Evolutionary conservation across 2,797 vertebrate species (phyloP), one percentile per base, ranked within the genome.

Genomic region (Labeo calbasu): DNA sequence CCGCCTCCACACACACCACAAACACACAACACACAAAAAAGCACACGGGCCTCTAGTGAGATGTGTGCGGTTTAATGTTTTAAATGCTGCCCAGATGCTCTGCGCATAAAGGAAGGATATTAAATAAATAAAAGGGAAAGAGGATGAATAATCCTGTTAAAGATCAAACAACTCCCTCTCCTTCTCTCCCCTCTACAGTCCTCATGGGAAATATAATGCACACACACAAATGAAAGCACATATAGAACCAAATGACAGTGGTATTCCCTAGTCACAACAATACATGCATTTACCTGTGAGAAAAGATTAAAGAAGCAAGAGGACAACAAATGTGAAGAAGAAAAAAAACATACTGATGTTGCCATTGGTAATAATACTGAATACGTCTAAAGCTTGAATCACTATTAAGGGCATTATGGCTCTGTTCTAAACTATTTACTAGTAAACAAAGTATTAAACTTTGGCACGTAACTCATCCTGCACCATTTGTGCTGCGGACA

Each of bases 141-240:
- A 90, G 85, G 89, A 86, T 89, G 92, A 92, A 92, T 93, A 94
- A 95, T 94, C 93, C 92, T 92, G 92, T 94, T 94, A 93, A 91
- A 93, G 92, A 94, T 94, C 93, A 94, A 95, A 94, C 91, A 92
- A 89, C 81, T 81, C 79, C 50, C 71, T 55, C 70, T 63, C 81
- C 78, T 76, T 83, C 77, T 79, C 63, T 73, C 55, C 61, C 71
- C 80, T 86, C 68, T 51, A 40, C 48, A 23, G 21, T 61, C 21
- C 57, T 75, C 81, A 70, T 73, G 70, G 57, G 84, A 81, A 78
- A 81, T 78, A 73, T 57, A 66, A 87, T 79, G 59, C 55, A 17
- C 53, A 82, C 79, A 77, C 77, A 43, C 10, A 73, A 65, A 81
- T 63, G 55, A 69, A 68, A 70, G 25, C 0, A 46, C 32, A 86